phyloP scores from a whole-genome alignment of 2,888 invertebrate genomes.

The Fissipunctia ypsillon region DNA sequence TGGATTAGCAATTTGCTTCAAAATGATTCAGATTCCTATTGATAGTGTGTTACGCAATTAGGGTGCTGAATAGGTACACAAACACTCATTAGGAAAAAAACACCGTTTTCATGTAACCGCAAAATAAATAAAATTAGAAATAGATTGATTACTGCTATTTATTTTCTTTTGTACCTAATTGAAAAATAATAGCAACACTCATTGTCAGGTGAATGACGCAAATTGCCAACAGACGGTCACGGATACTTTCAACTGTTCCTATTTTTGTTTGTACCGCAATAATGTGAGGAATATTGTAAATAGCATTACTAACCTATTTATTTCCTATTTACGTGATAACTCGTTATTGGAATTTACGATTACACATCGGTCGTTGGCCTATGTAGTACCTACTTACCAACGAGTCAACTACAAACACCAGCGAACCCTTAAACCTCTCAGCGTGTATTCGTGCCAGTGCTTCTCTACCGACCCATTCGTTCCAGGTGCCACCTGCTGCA shows the following conservation, averaged over 20 bases:
- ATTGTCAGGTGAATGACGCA: not conserved
- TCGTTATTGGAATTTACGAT: not conserved
- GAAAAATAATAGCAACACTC: not conserved
- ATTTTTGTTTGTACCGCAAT: too few relatives aligned
- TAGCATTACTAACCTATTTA: not conserved
- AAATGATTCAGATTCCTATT: too few relatives aligned
- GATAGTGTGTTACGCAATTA: too few relatives aligned
- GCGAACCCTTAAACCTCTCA: too few relatives aligned
- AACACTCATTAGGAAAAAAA: not conserved
- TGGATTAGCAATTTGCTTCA: too few relatives aligned
- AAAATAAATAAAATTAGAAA: not conserved
- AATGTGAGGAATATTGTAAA: not conserved
- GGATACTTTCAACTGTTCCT: too few relatives aligned
- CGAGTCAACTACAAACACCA: too few relatives aligned
- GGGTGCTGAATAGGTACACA: too few relatives aligned
- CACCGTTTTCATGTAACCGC: not conserved
- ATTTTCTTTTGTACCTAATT: not conserved
- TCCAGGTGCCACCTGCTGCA: not conserved
- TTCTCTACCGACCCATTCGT: not conserved
- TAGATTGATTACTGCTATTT: not conserved
- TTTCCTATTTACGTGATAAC: not conserved
- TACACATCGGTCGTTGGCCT: too few relatives aligned
- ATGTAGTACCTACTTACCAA: too few relatives aligned
- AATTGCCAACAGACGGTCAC: too few relatives aligned
- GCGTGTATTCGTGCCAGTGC: not conserved